Base-by-base conservation (phyloP, 2,888 invertebrate species). In the Pristionchus mayeri region DNA sequence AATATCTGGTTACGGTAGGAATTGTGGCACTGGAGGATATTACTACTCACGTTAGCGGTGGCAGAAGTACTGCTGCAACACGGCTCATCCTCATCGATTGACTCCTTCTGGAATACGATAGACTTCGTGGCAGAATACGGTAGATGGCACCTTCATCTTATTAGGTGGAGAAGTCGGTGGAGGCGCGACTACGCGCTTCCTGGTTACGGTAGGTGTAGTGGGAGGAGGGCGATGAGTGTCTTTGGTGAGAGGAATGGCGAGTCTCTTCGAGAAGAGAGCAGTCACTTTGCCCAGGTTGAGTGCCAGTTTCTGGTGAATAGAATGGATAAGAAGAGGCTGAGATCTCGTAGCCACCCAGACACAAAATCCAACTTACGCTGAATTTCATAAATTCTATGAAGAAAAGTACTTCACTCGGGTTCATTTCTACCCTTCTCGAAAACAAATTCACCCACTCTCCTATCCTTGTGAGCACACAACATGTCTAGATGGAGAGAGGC, bases 241-340 rank as follows among this genome's bases (percentile, higher is more conserved):
- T 13, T 37, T n/a, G 40, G 3, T 18, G 37, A 37, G 37, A 18
- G 67, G 67, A 18, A 3, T 21, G 21, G 37, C 18, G 21, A 67
- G 67, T 18, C 67, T 34, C 40, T 67, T 34, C 13, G 67, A 67
- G 40, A 67, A 67, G 37, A 67, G 37, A 18, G 40, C 21, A 4
- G 37, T n/a, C 9, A 67, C 3, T 37, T 67, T 67, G 67, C 67
- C 67, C 21, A 67, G 37, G n/a, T 67, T 67, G n/a, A 67, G 67
- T 0, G 67, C 67, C 37, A 67, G 67, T 18, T 67, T 67, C 67
- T 67, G 67, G 9, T 37, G 37, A 3, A n/a, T 18, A 44, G 44
- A n/a, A n/a, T n/a, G n/a, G n/a, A n/a, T n/a, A n/a, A n/a, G n/a
- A n/a, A n/a, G n/a, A n/a, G n/a, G n/a, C n/a, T n/a, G n/a, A n/a